Evolutionary conservation across 2,888 invertebrate species (phyloP), one percentile per base, ranked within the genome.

Genomic region (Sturmia bella): DNA sequence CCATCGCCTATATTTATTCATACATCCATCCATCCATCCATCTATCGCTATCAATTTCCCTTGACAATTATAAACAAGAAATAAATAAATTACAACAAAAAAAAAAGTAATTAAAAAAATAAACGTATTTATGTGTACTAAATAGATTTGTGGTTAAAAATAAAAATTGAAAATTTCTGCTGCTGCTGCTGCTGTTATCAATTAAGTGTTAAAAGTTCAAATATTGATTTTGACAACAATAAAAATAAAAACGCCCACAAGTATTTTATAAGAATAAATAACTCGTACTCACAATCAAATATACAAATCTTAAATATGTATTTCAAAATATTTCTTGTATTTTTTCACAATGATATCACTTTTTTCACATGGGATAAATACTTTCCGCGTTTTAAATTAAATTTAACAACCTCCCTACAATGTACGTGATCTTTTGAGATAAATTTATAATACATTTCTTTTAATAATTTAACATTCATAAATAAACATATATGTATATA

Each of bases 381-480:
- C 17, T 78, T 78, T 78, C 78, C 78, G 70, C 52, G 72, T 78
- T 78, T 59, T 37, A 72, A 72, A 57, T 50, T 64, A 50, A 77
- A 21, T 73, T 63, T 27, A 57, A 45, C 24, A n/a, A 50, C 15
- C 43, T 57, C 52, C 52, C 61, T 74, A 50, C 68, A 73, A 72
- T 43, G 19, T 77, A 81, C 81, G 81, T 81, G 77, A 77, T 69
- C 43, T 59, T 75, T 68, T 77, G 68, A 73, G 77, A 77, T 81
- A 73, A 77, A 68, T 50, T 66, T 70, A 43, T 32, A 32, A 32
- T 66, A 56, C 56, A 17, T 73, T 66, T 66, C 57, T 59, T 75
- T 68, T 43, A 59, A 72, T 69, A 74, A 69, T 74, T 64, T 74
- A 81, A 74, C 63, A 72, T 32, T 32, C 9, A 7, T 32, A 32